Conservation (phyloP, 1,140 invertebrate genomes). For the Drosophila orosa region DNA sequence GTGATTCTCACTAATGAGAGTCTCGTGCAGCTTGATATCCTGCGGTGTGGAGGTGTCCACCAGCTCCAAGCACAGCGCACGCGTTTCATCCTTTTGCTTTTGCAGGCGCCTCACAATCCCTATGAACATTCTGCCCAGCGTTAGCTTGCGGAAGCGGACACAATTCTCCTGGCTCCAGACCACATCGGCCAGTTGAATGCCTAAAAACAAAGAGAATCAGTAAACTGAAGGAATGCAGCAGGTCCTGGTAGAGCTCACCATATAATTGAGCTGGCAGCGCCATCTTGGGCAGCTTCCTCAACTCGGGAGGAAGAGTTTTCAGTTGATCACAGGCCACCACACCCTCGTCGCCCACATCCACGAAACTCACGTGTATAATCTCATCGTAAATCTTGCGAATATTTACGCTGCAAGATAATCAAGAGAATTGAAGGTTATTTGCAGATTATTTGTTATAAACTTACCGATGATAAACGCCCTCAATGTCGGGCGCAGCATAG, state of each 20-base stretch:
- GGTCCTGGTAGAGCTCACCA: constrained; percentile 40
- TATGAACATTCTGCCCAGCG: constrained; percentile 76
- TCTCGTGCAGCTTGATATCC: constrained; percentile 74
- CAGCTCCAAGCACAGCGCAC: constrained; percentile 57
- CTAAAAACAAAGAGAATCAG: constrained; percentile 17
- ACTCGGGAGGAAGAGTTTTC: constrained; percentile 55
- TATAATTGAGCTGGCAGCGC: constrained; percentile 72
- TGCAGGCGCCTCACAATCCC: constrained; percentile 53
- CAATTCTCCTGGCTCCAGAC: constrained; percentile 80
- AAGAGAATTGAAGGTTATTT: background rate
- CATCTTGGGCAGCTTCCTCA: constrained; percentile 76
- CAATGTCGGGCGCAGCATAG: constrained; percentile 68
- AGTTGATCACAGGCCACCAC: constrained; percentile 72
- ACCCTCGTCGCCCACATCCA: constrained; percentile 75
- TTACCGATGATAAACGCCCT: constrained; percentile 78
- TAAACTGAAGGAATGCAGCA: accelerated
- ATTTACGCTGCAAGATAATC: constrained; percentile 55
- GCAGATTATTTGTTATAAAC: background rate
- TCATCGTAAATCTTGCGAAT: constrained; percentile 76
- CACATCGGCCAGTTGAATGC: constrained; percentile 59
- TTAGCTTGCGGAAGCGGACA: constrained; percentile 70
- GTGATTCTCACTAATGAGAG: constrained; percentile 64
- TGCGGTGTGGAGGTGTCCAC: constrained; percentile 69
- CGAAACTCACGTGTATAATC: constrained; percentile 74
- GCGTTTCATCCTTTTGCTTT: constrained; percentile 48